Evolutionary conservation across 2,113 vertebrate genomes (phyloP), one percentile per base, ranked within the genome.

Genomic region (Lanius ludovicianus): DNA sequence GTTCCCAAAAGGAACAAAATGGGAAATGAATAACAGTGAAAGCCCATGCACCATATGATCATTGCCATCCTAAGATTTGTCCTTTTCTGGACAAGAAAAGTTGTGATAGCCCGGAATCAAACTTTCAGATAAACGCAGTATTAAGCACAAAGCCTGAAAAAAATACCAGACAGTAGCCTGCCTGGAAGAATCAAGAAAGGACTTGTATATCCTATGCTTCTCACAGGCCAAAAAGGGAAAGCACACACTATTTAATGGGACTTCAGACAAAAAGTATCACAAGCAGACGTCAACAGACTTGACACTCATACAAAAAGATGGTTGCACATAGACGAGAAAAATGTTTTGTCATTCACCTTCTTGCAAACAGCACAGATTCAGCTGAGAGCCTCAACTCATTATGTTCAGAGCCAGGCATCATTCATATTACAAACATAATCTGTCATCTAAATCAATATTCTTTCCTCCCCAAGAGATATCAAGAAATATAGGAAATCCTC

Each of bases 41-140:
- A 90, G 42, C 3, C 13, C 2, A 4, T 41, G 47, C 17, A 59
- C 5, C 5, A 1, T 21, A 37, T 24, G 28, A 69, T 47, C 63
- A 42, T 49, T 47, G 15, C 13, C 30, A 42, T 19, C 42, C n/a
- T 65, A 47, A 64, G 6, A 53, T 57, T 52, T 44, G 35, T 71
- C 10, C 68, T 63, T 77, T 74, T n/a, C 31, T 53, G 37, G 49
- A 46, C 46, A 65, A 41, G 15, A 83, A 60, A 81, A 4, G 4
- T 2, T 0, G 10, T 10, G 12, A 62, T 6, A 69, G 10, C 41
- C 15, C 0, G 3, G 67, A 90, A 57, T 1, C 10, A 65, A 71
- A 33, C 15, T 68, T 70, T 41, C 41, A 53, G 6, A 42, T 53
- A 76, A 79, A 82, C 47, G 13, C 11, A 53, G 15, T 25, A 69